Percentiles rank a stretch among this genome's conserved stretches.
Evolutionary conservation across 2,888 invertebrate genomes (phyloP).

Genomic region (Elegia similella): DNA sequence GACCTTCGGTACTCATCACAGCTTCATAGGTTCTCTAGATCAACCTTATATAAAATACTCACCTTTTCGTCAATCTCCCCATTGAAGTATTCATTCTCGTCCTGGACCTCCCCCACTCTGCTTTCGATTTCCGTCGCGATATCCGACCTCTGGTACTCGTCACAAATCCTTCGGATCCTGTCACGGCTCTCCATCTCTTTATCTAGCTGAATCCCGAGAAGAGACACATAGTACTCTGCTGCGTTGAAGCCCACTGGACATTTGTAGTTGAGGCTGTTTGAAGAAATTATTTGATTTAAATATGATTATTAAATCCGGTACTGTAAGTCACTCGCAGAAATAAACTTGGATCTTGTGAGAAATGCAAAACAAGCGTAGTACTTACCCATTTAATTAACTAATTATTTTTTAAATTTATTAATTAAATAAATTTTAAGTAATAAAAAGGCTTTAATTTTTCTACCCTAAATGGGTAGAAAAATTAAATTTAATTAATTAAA

Average conservation of each 20-base stretch:
- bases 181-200: constrained; percentile 67
- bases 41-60: too few species aligned
- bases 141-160: constrained; percentile 77
- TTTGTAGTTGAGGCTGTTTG: constrained; percentile 80
- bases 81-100: constrained; percentile 68
- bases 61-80: constrained; percentile 62
- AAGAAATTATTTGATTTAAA: not conserved
- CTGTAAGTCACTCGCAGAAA: too few species aligned
- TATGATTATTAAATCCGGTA: constrained; percentile 13
- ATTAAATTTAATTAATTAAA: too few species aligned
- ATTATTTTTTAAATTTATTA: too few species aligned
- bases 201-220: constrained; percentile 70
- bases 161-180: constrained; percentile 76
- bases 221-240: constrained; percentile 91
- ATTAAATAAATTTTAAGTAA: too few species aligned
- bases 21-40: too few species aligned
- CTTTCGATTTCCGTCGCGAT: constrained; percentile 60
- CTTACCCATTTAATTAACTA: too few species aligned
- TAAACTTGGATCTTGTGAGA: too few species aligned
- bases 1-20: too few species aligned
- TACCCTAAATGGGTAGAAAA: too few species aligned
- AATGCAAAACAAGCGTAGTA: too few species aligned
- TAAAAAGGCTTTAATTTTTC: too few species aligned
- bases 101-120: constrained; percentile 61
- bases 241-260: constrained; percentile 91